Evolutionary conservation across 2,888 invertebrate species (phyloP).

Genomic region (Drosophila peninsularis): DNA sequence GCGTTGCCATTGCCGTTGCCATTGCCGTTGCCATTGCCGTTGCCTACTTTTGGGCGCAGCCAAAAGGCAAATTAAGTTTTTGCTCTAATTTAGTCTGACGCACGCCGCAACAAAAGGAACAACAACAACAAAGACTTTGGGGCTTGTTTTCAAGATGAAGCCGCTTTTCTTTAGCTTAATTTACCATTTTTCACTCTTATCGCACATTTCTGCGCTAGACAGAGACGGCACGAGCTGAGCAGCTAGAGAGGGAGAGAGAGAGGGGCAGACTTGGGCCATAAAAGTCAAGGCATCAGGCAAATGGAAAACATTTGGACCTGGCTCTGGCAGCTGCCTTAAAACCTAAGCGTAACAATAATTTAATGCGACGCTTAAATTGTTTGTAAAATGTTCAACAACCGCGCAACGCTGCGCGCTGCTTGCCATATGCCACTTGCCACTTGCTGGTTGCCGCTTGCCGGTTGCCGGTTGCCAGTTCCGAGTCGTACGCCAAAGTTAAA

Average conservation of each 20-base stretch:
- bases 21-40: conserved; percentile 40
- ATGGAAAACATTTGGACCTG: conserved; percentile 60
- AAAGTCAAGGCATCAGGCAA: conserved; percentile 66
- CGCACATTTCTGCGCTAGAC: conserved; percentile 48
- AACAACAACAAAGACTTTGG: conserved; percentile 51
- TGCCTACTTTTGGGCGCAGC: conserved; percentile 72
- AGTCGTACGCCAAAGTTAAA: conserved; percentile 74
- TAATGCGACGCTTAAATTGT: conserved; percentile 81
- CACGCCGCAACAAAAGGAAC: conserved; percentile 45
- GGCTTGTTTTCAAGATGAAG: conserved; percentile 57
- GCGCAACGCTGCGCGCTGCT: conserved; percentile 47
- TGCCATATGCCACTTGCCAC: conserved; percentile 24
- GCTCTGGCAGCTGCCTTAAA: conserved; percentile 65
- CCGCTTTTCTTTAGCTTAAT: conserved; percentile 72
- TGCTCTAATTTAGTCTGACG: conserved; percentile 80
- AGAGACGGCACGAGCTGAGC: neutral
- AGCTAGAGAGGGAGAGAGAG: neutral
- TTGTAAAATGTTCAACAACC: conserved; percentile 76
- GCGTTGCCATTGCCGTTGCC: conserved; percentile 21
- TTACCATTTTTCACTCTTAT: conserved; percentile 80
- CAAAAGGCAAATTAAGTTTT: conserved; percentile 80
- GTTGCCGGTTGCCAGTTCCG: conserved; percentile 20
- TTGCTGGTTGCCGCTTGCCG: conserved; percentile 21
- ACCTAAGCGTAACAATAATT: conserved; percentile 79
- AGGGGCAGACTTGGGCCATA: conserved; percentile 51